A percentile compares a stretch with the other conserved stretches of the same genome.
Conservation (phyloP, 2,888 invertebrate species). For the Napeogenes sylphis region DNA sequence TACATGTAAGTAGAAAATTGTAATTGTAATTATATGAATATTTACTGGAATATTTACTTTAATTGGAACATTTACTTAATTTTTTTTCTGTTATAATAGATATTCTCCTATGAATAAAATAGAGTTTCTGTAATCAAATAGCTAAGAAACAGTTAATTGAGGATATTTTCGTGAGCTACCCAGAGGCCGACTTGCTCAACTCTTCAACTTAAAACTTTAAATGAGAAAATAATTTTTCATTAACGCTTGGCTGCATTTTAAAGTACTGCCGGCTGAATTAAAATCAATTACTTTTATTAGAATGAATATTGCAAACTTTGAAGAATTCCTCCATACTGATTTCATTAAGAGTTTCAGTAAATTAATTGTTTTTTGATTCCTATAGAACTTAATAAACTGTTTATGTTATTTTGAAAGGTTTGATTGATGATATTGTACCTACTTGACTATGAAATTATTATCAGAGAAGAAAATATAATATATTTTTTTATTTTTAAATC, state of each 20-base stretch:
- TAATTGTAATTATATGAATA: too few species aligned
- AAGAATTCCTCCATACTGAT: slow-evolving; percentile 46
- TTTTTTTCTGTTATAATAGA: too few species aligned
- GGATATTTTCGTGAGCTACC: slow-evolving; percentile 46
- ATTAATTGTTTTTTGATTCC: slow-evolving; percentile 21
- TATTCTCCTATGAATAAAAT: not conserved
- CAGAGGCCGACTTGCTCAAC: slow-evolving; percentile 31
- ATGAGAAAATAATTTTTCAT: slow-evolving; percentile 70
- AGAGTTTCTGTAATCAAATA: slow-evolving; percentile 2
- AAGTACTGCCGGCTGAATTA: slow-evolving; percentile 61
- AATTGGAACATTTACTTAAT: too few species aligned
- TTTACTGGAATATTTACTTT: too few species aligned
- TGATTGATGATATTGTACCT: not conserved
- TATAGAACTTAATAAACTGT: slow-evolving; percentile 13
- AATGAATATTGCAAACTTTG: slow-evolving; percentile 54
- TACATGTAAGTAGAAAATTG: too few species aligned
- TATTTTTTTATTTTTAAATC: too few species aligned
- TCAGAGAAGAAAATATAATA: too few species aligned
- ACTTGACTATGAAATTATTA: too few species aligned
- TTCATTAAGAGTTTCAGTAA: slow-evolving; percentile 43
- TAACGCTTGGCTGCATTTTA: slow-evolving; percentile 60
- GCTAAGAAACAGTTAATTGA: slow-evolving; percentile 49
- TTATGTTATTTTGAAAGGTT: not conserved
- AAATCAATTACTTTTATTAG: slow-evolving; percentile 65
- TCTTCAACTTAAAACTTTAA: slow-evolving; percentile 56